These are phyloP conservation scores for Drosophila sulfurigaster DNA, from an alignment of 1,140 invertebrate genomes.

Conservation along the genomic window DNA sequence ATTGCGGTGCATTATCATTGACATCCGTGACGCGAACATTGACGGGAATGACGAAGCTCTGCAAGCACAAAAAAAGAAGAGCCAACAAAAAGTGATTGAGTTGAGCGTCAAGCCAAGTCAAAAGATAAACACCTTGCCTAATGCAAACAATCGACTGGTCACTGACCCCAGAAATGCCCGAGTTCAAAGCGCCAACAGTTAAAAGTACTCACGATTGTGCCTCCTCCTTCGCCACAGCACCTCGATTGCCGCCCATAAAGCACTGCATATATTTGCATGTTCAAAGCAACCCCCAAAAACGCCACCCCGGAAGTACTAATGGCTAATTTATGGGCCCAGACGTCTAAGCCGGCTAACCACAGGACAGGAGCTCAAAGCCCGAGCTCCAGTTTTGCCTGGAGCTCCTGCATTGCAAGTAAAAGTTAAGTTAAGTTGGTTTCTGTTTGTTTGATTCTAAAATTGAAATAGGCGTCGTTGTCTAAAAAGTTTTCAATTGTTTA, in stretches of 20 bases:
- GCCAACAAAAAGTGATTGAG: conserved; percentile 31
- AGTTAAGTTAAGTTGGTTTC: conserved; percentile 48
- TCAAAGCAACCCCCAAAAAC: conserved; percentile 42
- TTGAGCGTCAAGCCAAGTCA: conserved; percentile 5
- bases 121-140: conserved; percentile 62
- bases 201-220: neutral
- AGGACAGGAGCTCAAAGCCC: conserved; percentile 12
- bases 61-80: conserved; percentile 36
- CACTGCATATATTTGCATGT: conserved; percentile 79
- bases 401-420: conserved; percentile 28
- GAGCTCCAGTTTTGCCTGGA: neutral
- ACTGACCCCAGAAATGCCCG: conserved; percentile 54
- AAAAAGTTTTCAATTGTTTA: conserved; percentile 81
- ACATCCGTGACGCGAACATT: conserved; percentile 96
- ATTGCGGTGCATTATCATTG: conserved; percentile 95
- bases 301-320: conserved; percentile 72
- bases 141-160: conserved; percentile 62
- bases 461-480: conserved; percentile 78
- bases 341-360: conserved; percentile 59
- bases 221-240: neutral
- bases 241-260: conserved; percentile 29
- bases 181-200: conserved; percentile 72
- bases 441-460: conserved; percentile 76
- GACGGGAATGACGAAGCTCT: conserved; percentile 95
- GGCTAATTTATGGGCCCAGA: conserved; percentile 75